phyloP scores from a whole-genome alignment of 35 echinoderm and acorn worm genomes.

The Strongylocentrotus purpuratus region DNA sequence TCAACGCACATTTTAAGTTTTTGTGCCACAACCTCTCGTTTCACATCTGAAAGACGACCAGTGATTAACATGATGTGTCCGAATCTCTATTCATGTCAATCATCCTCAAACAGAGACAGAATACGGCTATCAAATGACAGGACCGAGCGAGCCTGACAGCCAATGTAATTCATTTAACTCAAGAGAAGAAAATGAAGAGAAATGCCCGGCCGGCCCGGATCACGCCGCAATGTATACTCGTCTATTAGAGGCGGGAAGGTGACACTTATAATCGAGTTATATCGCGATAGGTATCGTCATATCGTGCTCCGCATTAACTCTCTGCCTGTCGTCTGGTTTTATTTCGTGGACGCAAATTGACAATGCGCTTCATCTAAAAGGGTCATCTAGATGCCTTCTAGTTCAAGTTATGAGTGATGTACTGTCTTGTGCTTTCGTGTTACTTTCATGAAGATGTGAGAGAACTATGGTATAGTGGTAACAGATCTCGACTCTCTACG shows the following conservation, averaged over 20 bases:
- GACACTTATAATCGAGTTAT: not conserved
- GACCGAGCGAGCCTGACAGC: not conserved
- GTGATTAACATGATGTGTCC: too few species aligned
- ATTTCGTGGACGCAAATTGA: not conserved
- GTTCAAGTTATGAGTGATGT: not conserved
- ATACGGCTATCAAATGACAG: not conserved
- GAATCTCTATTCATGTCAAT: not conserved
- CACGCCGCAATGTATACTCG: not conserved
- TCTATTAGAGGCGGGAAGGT: not conserved
- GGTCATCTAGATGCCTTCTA: not conserved
- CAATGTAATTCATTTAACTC: slow-evolving; percentile 6
- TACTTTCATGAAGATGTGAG: not conserved
- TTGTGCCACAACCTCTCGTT: too few species aligned
- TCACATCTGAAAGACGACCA: too few species aligned
- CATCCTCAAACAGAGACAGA: not conserved
- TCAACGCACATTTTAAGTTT: too few species aligned
- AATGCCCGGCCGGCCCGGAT: not conserved
- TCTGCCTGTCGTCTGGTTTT: not conserved
- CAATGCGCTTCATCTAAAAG: not conserved
- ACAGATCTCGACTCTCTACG: too few species aligned
- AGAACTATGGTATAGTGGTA: too few species aligned
- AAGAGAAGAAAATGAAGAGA: not conserved
- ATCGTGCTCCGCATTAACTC: not conserved
- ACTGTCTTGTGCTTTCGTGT: not conserved
- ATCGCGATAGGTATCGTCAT: not conserved